Base-by-base conservation (phyloP, 2,797 vertebrate genomes). In the Otolemur crassicaudatus region DNA sequence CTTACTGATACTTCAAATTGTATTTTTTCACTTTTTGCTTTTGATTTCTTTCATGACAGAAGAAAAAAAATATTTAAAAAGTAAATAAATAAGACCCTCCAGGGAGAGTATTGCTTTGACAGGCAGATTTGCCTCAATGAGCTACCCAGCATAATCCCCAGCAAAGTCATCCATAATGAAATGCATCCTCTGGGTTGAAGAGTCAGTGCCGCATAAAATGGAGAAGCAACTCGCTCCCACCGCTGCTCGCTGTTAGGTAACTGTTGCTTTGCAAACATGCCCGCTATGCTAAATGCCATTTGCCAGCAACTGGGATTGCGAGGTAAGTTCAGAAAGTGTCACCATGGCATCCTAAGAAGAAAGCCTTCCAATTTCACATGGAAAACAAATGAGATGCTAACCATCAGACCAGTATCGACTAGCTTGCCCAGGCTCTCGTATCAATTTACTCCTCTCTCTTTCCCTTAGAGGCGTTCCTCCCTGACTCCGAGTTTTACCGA, bases 151-250 rank as follows among this genome's bases (percentile, higher is more conserved):
- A 11, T 46, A 95, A 96, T 91, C 77, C 77, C 16, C 70, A 84
- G 5, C 43, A 77, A 83, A 96, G 70, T 81, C 85, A 72, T 40
- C 81, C 7, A 77, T 86, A 94, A 97, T 90, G 73, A 96, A 97
- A 97, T 20, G 75, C 43, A 31, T 60, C 70, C 73, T 96, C 75
- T 72, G 89, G 40, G 87, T 81, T 49, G 61, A 76, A 8, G 14
- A 93, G 49, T 84, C 90, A 96, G 87, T 3, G 1, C 75, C 7
- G 23, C 86, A 92, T 79, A 93, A 86, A 95, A 96, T 1, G 73
- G 84, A 95, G 86, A 93, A 90, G n/a, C 49, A 91, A 90, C 96
- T 95, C 95, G 61, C 61, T 84, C 87, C 58, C 14, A 37, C 37
- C 58, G 67, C 31, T 81, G 29, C 63, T 94, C 72, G 96, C 70